Evolutionary conservation across 2,888 invertebrate genomes (phyloP).

Genomic region (Mesopsocus fuscifrons): DNA sequence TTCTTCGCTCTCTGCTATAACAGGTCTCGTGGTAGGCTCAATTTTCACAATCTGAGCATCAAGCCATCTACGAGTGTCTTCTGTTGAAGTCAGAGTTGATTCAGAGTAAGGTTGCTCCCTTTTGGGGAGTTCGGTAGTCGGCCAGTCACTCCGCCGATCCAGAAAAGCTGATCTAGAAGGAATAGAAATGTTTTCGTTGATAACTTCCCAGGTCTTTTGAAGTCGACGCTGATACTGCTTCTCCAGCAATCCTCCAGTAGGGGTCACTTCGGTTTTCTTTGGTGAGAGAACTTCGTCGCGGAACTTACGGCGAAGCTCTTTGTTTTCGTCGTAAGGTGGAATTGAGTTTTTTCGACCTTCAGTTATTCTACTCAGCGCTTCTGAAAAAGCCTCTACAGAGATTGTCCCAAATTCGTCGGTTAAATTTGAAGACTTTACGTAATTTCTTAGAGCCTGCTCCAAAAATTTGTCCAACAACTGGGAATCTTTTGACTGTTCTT

Average conservation of each 20-base stretch:
- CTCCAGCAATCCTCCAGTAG: background rate
- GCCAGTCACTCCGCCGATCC: background rate
- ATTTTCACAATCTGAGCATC: too few relatives aligned
- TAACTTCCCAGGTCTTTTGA: background rate
- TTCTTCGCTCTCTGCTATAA: background rate
- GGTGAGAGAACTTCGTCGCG: background rate
- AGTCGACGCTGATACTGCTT: background rate
- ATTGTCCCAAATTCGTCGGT: background rate
- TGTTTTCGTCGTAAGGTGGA: conserved; percentile 1
- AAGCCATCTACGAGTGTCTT: too few relatives aligned
- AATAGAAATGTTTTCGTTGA: background rate
- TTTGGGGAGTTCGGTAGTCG: background rate
- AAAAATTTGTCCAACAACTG: background rate
- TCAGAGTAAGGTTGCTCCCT: background rate
- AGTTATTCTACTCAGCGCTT: background rate
- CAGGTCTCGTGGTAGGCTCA: too few relatives aligned
- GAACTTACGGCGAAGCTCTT: background rate
- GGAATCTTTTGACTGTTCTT: background rate
- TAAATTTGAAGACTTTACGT: conserved; percentile 2
- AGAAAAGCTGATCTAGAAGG: background rate
- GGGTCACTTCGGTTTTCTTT: background rate
- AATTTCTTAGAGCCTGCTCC: background rate
- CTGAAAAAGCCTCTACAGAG: background rate
- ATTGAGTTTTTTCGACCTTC: background rate
- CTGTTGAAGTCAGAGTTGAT: background rate